A percentile compares a stretch with the other conserved stretches of the same genome.
Conservation (phyloP, 1,140 invertebrate species). For the Geopemphigus sp. region DNA sequence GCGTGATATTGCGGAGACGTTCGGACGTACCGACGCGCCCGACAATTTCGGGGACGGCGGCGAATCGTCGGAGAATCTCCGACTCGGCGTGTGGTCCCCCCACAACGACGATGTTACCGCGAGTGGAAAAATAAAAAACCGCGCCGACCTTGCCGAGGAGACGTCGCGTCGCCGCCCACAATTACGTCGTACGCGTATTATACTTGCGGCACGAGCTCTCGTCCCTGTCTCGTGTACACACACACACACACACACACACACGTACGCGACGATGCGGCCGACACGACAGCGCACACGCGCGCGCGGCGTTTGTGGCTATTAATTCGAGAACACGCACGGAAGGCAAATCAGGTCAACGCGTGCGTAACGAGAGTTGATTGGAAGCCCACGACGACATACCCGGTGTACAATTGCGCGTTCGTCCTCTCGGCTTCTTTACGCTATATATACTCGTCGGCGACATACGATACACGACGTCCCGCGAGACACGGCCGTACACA, state of each 20-base stretch:
- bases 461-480: too few relatives aligned
- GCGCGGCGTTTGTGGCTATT: constrained; percentile 9
- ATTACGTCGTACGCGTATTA: neutral
- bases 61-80: too few relatives aligned
- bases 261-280: too few relatives aligned
- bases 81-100: too few relatives aligned
- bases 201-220: neutral
- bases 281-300: too few relatives aligned
- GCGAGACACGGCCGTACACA: too few relatives aligned
- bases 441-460: constrained; percentile 42
- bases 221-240: neutral
- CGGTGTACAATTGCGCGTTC: neutral
- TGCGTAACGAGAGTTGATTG: constrained; percentile 38
- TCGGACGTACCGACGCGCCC: too few relatives aligned
- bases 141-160: constrained; percentile 6
- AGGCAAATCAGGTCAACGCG: constrained; percentile 45
- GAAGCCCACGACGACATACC: constrained; percentile 37
- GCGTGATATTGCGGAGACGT: too few relatives aligned
- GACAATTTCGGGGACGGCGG: too few relatives aligned
- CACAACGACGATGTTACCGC: too few relatives aligned
- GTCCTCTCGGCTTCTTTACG: constrained; percentile 13
- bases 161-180: neutral
- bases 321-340: constrained; percentile 33
- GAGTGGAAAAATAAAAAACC: neutral
- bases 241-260: too few relatives aligned